Evolutionary conservation across 2,797 vertebrate genomes (phyloP), one percentile per base, ranked within the genome.

Genomic region (Apodemus agrarius): DNA sequence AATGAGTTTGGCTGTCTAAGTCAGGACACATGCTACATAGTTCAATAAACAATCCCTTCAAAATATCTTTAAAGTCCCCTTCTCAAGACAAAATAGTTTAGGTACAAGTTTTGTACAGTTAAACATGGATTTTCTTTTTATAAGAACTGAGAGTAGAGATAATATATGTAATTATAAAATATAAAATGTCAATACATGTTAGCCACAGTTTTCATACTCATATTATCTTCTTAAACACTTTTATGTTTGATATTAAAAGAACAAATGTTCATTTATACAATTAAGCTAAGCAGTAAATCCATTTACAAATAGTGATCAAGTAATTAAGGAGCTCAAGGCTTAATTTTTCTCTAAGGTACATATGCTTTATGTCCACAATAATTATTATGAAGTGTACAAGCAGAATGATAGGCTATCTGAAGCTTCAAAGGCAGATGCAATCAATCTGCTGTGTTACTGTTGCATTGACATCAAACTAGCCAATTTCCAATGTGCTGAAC

Each of bases 381-480:
- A 90, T 85, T 95, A 84, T 34, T 94, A 31, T 81, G 37, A 94
- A 94, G 49, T 59, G 11, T 46, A 65, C 43, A 43, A 61, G 87
- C 26, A 74, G 34, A 7, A 6, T 90, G 54, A 29, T 24, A 29
- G 54, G 4, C 49, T 24, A 83, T 67, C 26, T 59, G 37, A 89
- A 90, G 94, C 69, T 87, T 96, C 86, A 67, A 90, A 94, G 49
- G 79, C 89, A 80, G 74, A n/a, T 74, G 6, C 9, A 86, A 22
- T 91, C 2, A 74, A n/a, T 49, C 82, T 87, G 17, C 37, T 84
- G 16, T 59, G 40, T 72, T 89, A 43, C 7, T 65, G 16, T 17
- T 91, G 5, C 16, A 80, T 72, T 80, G 43, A 21, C 19, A 87
- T 82, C 87, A 34, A 57, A 59, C 6, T n/a, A 91, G 29, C 19